phyloP scores from a whole-genome alignment of 2,797 vertebrate species.

The Pseudomugil gertrudae region DNA sequence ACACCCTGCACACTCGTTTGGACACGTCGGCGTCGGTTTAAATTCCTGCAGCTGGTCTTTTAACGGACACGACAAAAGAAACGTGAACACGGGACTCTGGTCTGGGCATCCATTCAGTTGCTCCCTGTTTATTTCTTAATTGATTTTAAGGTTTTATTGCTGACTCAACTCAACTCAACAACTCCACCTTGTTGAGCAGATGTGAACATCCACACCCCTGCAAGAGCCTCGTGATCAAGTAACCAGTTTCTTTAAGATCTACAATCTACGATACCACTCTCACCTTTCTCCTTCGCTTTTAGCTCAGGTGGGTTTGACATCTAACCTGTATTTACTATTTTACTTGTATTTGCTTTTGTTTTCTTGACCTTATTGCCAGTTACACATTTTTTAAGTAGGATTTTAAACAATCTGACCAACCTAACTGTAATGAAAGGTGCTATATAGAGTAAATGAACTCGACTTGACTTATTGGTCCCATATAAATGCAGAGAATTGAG shows the following conservation, averaged over 20 bases:
- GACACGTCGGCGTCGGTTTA: neutral
- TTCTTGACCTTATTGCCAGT: neutral
- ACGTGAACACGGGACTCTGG: too few species aligned
- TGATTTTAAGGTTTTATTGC: neutral
- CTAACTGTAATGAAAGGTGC: neutral
- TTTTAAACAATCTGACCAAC: neutral
- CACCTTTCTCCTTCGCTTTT: neutral
- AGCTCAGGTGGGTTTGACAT: neutral
- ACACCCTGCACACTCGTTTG: neutral
- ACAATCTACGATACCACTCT: neutral
- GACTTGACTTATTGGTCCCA: neutral
- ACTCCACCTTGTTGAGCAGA: neutral
- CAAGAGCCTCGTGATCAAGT: neutral
- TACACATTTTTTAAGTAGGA: neutral
- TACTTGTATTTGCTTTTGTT: neutral
- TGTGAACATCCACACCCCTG: neutral
- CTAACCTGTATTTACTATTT: neutral
- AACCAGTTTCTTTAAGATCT: neutral
- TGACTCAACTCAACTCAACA: neutral
- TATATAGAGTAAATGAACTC: neutral
- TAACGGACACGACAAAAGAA: too few species aligned
- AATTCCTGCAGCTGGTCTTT: too few species aligned
- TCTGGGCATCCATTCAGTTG: too few species aligned
- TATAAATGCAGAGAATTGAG: neutral
- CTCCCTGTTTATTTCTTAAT: neutral